Evolutionary conservation across 2,888 invertebrate species (phyloP).

Genomic region (Tryphoninae sp.): DNA sequence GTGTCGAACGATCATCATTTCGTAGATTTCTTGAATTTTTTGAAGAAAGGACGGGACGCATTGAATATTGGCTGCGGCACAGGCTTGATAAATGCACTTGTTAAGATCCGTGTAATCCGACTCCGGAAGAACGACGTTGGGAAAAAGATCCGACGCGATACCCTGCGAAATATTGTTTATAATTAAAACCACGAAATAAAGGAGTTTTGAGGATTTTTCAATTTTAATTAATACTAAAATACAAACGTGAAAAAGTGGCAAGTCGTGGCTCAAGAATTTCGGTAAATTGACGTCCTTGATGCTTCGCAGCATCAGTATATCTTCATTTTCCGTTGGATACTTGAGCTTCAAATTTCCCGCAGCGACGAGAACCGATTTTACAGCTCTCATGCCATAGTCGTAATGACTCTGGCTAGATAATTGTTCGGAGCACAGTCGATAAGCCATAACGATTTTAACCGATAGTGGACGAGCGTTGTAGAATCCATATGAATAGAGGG

Average conservation of each 20-base stretch:
- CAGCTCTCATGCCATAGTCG: constrained; percentile 87
- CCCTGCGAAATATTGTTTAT: constrained; percentile 81
- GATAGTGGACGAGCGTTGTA: constrained; percentile 84
- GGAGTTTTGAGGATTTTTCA: background rate
- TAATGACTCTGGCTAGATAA: constrained; percentile 86
- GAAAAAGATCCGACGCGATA: constrained; percentile 86
- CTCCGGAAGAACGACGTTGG: constrained; percentile 83
- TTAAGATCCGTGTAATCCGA: constrained; percentile 91
- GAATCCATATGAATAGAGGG: constrained; percentile 85
- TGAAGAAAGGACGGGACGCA: constrained; percentile 85
- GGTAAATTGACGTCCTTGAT: constrained; percentile 87
- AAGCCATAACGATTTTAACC: constrained; percentile 86
- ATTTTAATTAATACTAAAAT: background rate
- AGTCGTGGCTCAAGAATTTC: constrained; percentile 84
- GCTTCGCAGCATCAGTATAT: constrained; percentile 84
- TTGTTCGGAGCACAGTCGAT: constrained; percentile 86
- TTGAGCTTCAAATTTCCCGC: constrained; percentile 86
- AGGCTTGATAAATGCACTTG: constrained; percentile 85
- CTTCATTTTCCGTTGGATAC: constrained; percentile 84
- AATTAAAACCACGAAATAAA: constrained; percentile 10
- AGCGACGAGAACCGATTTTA: constrained; percentile 85
- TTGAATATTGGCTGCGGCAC: constrained; percentile 89
- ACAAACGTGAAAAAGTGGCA: constrained; percentile 84
- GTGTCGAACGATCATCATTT: constrained; percentile 86
- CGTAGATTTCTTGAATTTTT: constrained; percentile 85